These are phyloP conservation scores for Perizoma flavofasciatum DNA, from an alignment of 2,888 invertebrate genomes.

Conservation along the genomic window DNA sequence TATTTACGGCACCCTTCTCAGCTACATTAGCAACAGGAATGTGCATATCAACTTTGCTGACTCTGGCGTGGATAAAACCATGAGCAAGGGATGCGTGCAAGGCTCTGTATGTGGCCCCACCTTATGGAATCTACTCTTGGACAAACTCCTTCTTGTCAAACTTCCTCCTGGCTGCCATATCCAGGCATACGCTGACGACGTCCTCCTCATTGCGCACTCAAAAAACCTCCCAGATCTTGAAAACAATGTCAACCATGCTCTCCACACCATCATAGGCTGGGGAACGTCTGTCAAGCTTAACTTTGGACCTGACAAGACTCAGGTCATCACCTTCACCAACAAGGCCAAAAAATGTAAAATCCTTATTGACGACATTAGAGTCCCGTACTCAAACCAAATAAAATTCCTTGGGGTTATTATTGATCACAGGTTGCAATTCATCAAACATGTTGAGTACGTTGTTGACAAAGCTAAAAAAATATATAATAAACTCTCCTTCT, in stretches of 20 bases:
- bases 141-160: background rate
- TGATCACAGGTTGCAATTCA: constrained; percentile 14
- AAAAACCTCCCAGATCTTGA: background rate
- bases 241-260: background rate
- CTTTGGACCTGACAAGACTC: constrained; percentile 7
- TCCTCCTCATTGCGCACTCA: background rate
- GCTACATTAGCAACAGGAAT: constrained; percentile 11
- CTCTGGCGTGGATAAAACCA: constrained; percentile 4
- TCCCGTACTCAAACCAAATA: background rate
- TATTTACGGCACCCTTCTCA: constrained; percentile 4
- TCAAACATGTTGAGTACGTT: constrained; percentile 6
- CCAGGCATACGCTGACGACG: constrained; percentile 5
- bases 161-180: background rate
- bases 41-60: constrained; percentile 13
- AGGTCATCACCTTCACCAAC: constrained; percentile 2
- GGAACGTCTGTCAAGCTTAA: background rate
- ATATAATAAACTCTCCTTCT: constrained; percentile 9
- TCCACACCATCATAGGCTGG: background rate
- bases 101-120: constrained; percentile 15
- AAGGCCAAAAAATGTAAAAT: constrained; percentile 1
- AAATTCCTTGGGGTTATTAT: constrained; percentile 5
- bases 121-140: background rate
- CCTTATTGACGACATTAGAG: background rate
- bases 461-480: constrained; percentile 18
- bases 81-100: constrained; percentile 32